A percentile compares a stretch with the other conserved stretches of the same genome.
Conservation (phyloP, 2,888 invertebrate species). For the Heteromurus nitidus region DNA sequence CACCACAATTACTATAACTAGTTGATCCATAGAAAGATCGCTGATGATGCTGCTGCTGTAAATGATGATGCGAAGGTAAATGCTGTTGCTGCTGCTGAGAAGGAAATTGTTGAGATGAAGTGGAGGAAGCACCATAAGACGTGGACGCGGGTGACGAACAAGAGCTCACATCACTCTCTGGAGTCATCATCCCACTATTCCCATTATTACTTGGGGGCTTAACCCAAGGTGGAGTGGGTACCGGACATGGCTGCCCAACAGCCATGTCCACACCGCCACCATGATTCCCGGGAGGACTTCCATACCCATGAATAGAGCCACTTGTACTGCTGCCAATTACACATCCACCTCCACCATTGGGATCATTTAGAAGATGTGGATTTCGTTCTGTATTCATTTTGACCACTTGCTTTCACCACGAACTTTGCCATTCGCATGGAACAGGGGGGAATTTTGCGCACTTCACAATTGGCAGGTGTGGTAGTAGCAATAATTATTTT, state of each 20-base stretch:
- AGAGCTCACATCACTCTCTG: conserved; percentile 59
- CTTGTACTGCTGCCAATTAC: conserved; percentile 49
- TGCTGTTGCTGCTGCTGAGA: conserved; percentile 45
- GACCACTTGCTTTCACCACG: conserved; percentile 22
- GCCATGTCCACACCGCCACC: conserved; percentile 50
- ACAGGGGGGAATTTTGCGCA: too few relatives aligned
- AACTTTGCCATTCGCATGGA: conserved; percentile 54
- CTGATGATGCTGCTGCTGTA: conserved; percentile 39
- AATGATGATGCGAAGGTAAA: conserved; percentile 29
- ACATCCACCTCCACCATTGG: conserved; percentile 50
- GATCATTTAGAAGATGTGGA: conserved; percentile 51
- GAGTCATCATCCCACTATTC: conserved; percentile 62
- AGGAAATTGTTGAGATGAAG: conserved; percentile 34
- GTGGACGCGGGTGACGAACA: conserved; percentile 54
- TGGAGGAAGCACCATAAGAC: conserved; percentile 66
- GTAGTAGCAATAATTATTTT: too few relatives aligned
- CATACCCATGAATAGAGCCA: conserved; percentile 46
- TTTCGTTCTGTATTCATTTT: conserved; percentile 54
- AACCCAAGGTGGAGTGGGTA: conserved; percentile 69
- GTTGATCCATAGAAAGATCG: conserved; percentile 46
- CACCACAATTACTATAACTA: conserved; percentile 49
- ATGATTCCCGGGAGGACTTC: conserved; percentile 53
- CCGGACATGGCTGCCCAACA: conserved; percentile 57
- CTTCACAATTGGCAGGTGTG: too few relatives aligned
- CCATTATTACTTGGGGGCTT: conserved; percentile 60